Base-by-base conservation (phyloP, 2,113 vertebrate genomes). In the Poeciliopsis retropinna region DNA sequence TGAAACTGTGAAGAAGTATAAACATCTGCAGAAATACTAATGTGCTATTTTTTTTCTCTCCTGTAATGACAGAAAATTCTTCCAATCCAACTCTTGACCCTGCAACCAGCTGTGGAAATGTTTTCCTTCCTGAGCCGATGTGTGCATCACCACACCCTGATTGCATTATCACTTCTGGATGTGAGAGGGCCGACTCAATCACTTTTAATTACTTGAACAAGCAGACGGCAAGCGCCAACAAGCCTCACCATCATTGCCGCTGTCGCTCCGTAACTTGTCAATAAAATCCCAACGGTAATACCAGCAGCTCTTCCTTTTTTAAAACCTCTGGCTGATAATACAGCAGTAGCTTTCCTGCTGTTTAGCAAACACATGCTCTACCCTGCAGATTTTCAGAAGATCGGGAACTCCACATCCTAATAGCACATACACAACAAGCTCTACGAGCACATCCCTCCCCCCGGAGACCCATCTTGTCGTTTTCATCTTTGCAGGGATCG, bases 191-290 rank as follows among this genome's bases (percentile, higher is more conserved):
- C 44, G 2, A 51, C 66, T 79, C 80, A 70, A 73, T 85, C 83
- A 72, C 70, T 84, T 84, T 83, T 87, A 88, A 92, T 90, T 88
- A 90, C 84, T 41, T 0, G 17, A 67, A 78, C 66, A 75, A 78
- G 41, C 86, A 85, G 84, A 83, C 79, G 84, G 80, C 60, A 67
- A 80, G 83, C 11, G 64, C 15, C 70, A 9, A 80, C 85, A 78
- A 41, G 80, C 76, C 66, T 74, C 32, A 25, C 69, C 54, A 9
- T 31, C 29, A 0, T 30, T 39, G 22, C 44, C 9, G 51, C 25
- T 57, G 51, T 25, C 25, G 1, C 82, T 64, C 28, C 47, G 1
- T 37, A 28, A 83, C 80, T 73, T 75, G 82, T 88, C 80, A 81
- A 67, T 77, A 60, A 25, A 79, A 72, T 78, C 86, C 83, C 86